Percentiles rank a stretch among this genome's conserved stretches.
These are phyloP conservation scores for Drosophila athabasca DNA, from an alignment of 1,140 invertebrate species.

Conservation along the genomic window DNA sequence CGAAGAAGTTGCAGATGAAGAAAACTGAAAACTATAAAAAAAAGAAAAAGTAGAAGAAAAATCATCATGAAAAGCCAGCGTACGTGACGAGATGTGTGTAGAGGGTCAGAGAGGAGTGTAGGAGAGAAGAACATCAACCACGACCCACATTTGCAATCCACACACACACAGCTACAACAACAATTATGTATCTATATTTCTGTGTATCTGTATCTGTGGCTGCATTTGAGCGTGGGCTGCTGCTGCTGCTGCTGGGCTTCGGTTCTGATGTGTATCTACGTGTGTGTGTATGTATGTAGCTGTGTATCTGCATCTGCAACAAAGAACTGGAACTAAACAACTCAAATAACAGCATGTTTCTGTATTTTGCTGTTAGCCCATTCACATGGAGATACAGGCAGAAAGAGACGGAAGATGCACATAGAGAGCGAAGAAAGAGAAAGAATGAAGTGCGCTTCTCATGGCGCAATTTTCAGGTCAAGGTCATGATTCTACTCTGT, in stretches of 20 bases:
- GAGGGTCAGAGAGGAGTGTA: background rate
- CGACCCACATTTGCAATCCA: constrained; percentile 40
- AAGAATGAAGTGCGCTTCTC: constrained; percentile 2
- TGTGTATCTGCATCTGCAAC: constrained; percentile 41
- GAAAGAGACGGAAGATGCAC: background rate
- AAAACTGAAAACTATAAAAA: constrained; percentile 22
- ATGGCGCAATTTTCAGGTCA: constrained; percentile 70
- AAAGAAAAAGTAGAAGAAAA: background rate
- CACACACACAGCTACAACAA: constrained; percentile 15
- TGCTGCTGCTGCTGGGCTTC: background rate
- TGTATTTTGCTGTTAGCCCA: constrained; percentile 47
- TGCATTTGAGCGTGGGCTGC: background rate
- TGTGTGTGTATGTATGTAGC: constrained; percentile 1
- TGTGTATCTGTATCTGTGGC: constrained; percentile 15
- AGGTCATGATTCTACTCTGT: constrained; percentile 51
- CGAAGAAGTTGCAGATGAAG: constrained; percentile 18
- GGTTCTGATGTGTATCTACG: constrained; percentile 14
- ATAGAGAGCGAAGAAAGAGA: constrained; percentile 16
- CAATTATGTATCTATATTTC: constrained; percentile 1
- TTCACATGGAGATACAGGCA: constrained; percentile 41
- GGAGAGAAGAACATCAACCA: constrained; percentile 25
- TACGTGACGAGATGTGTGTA: too few species aligned
- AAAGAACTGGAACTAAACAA: constrained; percentile 69
- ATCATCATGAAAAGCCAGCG: constrained; percentile 17
- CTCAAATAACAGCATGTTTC: constrained; percentile 74